These are phyloP conservation scores for Aselliscus stoliczkanus DNA, from an alignment of 2,797 vertebrate species.

Conservation along the genomic window DNA sequence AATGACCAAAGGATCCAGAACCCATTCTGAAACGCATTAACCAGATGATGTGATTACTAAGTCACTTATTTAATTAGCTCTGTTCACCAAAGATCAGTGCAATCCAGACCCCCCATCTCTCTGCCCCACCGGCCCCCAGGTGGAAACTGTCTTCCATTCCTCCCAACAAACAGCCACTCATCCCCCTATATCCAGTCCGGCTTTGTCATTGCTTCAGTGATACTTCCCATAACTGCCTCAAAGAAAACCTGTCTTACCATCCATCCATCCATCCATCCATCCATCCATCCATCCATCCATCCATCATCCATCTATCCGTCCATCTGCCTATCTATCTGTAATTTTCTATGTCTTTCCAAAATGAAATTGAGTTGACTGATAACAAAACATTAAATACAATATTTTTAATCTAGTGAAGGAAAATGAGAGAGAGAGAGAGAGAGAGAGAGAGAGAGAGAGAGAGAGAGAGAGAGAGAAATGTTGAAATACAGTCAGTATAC, in stretches of 20 bases:
- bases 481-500: neutral
- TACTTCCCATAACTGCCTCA: neutral
- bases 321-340: too few relatives aligned
- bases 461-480: neutral
- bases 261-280: neutral
- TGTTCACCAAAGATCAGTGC: constrained; percentile 37
- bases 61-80: constrained; percentile 59
- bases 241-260: neutral
- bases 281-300: neutral
- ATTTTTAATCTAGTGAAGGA: neutral
- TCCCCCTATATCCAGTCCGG: neutral
- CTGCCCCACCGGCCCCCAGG: neutral
- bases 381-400: neutral
- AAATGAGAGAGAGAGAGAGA: neutral
- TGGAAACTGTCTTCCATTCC: neutral
- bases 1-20: constrained; percentile 48
- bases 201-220: neutral
- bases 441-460: neutral
- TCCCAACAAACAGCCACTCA: neutral
- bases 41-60: constrained; percentile 20
- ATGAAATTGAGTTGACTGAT: neutral
- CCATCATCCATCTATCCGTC: neutral
- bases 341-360: neutral
- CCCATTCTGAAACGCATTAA: constrained; percentile 49
- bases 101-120: neutral